Percentiles rank a stretch among this genome's conserved stretches.
These are phyloP conservation scores for Cyanoramphus novaezelandiae DNA, from an alignment of 2,113 vertebrate species.

Conservation along the genomic window DNA sequence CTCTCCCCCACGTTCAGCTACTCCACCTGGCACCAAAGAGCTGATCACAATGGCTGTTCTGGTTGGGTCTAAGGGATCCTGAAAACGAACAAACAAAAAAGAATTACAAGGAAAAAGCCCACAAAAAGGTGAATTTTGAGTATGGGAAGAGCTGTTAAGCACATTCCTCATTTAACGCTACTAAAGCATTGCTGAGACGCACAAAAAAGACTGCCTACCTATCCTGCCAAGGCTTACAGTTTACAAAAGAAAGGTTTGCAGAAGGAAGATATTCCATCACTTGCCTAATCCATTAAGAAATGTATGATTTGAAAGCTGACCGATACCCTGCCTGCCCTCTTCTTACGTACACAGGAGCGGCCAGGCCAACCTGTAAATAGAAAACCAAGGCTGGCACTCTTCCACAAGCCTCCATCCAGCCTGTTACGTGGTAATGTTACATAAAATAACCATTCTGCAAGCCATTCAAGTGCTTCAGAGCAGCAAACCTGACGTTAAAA, in stretches of 20 bases:
- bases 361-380: slow-evolving; percentile 4
- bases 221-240: neutral
- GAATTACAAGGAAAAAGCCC: neutral
- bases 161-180: neutral
- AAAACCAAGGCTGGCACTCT: neutral
- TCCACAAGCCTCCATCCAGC: slow-evolving; percentile 22
- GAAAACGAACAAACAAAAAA: neutral
- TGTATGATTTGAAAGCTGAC: neutral
- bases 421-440: neutral
- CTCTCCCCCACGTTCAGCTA: slow-evolving; percentile 80
- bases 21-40: slow-evolving; percentile 85
- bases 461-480: neutral
- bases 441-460: neutral
- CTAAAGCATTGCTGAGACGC: neutral
- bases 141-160: neutral
- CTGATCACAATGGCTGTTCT: slow-evolving; percentile 92
- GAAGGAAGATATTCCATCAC: neutral
- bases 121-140: neutral
- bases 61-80: slow-evolving; percentile 90
- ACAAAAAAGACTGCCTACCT: neutral
- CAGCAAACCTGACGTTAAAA: neutral
- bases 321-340: neutral
- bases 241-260: neutral
- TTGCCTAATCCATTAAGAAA: neutral
- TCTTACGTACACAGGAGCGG: neutral